phyloP scores from a whole-genome alignment of 2,888 invertebrate species.

The Malacosoma neustria region DNA sequence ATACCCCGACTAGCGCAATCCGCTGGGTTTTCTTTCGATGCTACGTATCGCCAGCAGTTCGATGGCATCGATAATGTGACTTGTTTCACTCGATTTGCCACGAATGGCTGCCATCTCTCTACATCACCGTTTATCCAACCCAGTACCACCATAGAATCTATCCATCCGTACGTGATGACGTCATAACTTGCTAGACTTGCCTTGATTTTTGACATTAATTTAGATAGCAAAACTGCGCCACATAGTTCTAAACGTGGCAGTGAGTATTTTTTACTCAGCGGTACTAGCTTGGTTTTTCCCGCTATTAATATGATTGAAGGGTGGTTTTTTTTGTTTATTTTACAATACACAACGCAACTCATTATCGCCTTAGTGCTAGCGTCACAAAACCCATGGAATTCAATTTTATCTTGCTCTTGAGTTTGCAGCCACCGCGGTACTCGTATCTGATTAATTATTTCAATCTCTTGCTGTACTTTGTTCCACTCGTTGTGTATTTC shows the following conservation, averaged over 20 bases:
- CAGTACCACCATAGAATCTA: slow-evolving; percentile 4
- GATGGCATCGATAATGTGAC: slow-evolving; percentile 3
- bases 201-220: too few species aligned
- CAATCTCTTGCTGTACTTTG: neutral
- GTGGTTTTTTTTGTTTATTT: neutral
- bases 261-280: slow-evolving; percentile 2
- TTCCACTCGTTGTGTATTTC: slow-evolving; percentile 1
- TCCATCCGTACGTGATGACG: slow-evolving; percentile 1
- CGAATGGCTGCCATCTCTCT: slow-evolving; percentile 5
- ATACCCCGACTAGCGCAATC: neutral
- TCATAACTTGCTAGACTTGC: neutral
- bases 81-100: slow-evolving; percentile 2
- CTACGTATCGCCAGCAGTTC: slow-evolving; percentile 2
- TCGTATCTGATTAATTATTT: neutral
- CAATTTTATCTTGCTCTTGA: neutral
- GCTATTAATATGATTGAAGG: neutral
- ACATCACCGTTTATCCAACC: slow-evolving; percentile 4
- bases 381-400: slow-evolving; percentile 4
- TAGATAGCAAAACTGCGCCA: slow-evolving; percentile 2
- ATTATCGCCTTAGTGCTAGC: neutral
- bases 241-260: slow-evolving; percentile 5
- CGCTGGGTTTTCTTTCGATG: slow-evolving; percentile 1
- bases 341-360: slow-evolving; percentile 2
- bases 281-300: slow-evolving; percentile 7
- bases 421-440: slow-evolving; percentile 1